These are phyloP conservation scores for Pygathrix nemaeus DNA, from an alignment of 2,113 vertebrate species.

Conservation along the genomic window DNA sequence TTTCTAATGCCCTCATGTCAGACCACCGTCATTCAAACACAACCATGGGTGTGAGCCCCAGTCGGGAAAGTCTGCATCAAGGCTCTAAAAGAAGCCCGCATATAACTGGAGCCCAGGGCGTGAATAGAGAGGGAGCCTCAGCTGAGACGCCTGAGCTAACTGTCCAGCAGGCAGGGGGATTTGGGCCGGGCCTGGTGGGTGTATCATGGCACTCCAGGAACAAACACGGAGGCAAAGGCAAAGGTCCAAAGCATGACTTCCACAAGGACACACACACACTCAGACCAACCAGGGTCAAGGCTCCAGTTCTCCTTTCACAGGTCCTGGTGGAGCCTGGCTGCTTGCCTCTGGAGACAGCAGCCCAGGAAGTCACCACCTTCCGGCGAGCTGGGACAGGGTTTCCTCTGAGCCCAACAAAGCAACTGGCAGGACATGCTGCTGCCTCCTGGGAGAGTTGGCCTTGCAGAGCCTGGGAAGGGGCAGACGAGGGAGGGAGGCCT, in stretches of 20 bases:
- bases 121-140: neutral
- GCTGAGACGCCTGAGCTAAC: neutral
- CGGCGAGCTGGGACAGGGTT: too few relatives aligned
- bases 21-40: neutral
- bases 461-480: neutral
- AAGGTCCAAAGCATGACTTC: neutral
- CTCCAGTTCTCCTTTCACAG: neutral
- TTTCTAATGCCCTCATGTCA: neutral
- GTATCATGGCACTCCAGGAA: accelerated
- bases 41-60: neutral
- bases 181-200: too few relatives aligned
- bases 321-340: neutral
- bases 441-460: neutral
- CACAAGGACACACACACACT: accelerated
- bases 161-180: neutral
- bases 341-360: neutral
- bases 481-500: neutral
- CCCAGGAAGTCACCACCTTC: neutral
- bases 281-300: neutral
- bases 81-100: neutral
- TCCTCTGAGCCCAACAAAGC: neutral
- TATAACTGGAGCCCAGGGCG: neutral
- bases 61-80: neutral
- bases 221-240: neutral
- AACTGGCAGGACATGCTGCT: neutral